Percentiles rank a stretch among this genome's conserved stretches.
phyloP scores from a whole-genome alignment of 2,797 vertebrate genomes.

The Clarias platycephalus region DNA sequence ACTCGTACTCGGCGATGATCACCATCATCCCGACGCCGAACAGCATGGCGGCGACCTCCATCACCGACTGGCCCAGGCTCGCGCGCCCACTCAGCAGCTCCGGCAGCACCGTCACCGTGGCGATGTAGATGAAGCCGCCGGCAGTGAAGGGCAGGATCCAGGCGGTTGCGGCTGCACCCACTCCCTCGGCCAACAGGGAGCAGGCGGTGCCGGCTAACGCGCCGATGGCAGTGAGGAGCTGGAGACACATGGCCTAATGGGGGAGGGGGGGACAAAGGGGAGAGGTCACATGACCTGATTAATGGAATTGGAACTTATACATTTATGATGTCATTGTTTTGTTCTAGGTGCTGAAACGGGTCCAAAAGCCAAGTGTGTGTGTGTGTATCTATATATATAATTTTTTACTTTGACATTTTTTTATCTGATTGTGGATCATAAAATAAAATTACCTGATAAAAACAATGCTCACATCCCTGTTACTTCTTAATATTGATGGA shows the following conservation, averaged over 20 bases:
- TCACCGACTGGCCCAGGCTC: constrained; percentile 80
- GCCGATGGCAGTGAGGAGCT: constrained; percentile 86
- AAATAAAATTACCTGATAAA: no score
- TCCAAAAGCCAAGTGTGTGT: not conserved
- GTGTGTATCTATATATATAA: not conserved
- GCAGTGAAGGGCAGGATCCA: constrained; percentile 92
- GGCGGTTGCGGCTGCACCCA: constrained; percentile 79
- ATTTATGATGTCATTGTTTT: not conserved
- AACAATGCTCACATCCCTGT: not conserved
- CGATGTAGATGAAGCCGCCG: constrained; percentile 90
- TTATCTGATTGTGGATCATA: no score
- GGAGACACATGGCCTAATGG: constrained; percentile 86
- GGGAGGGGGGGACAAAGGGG: constrained; percentile 8
- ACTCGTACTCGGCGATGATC: constrained; percentile 88
- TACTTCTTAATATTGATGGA: not conserved
- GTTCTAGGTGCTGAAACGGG: not conserved
- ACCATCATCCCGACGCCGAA: constrained; percentile 90
- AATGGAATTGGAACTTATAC: no score
- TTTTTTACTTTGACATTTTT: not conserved
- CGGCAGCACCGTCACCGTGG: constrained; percentile 87
- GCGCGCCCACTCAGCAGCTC: constrained; percentile 84
- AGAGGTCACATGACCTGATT: not conserved
- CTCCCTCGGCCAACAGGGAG: constrained; percentile 85
- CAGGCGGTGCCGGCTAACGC: constrained; percentile 86
- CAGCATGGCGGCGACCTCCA: constrained; percentile 84